A percentile compares a stretch with the other conserved stretches of the same genome.
These are phyloP conservation scores for Philhelius pedissequus DNA, from an alignment of 2,888 invertebrate species.

Conservation along the genomic window DNA sequence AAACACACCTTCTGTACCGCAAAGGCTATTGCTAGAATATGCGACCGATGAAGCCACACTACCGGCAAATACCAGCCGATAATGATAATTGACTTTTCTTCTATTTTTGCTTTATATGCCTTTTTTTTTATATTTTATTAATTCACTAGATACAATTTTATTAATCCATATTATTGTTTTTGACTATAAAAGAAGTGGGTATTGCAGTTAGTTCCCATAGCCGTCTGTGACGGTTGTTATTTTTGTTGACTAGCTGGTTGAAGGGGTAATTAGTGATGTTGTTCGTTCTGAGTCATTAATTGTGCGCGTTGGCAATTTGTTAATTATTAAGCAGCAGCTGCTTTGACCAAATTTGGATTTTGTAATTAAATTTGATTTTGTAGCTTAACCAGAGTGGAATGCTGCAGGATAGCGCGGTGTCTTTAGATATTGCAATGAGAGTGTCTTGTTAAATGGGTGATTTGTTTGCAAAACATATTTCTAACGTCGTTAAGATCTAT, in stretches of 20 bases:
- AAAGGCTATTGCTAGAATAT: slow-evolving; percentile 36
- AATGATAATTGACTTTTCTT: slow-evolving; percentile 50
- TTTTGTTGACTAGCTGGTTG: not conserved
- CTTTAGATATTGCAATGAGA: slow-evolving; percentile 9
- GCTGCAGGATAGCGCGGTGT: not conserved
- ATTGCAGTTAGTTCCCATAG: slow-evolving; percentile 12
- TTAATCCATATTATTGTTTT: slow-evolving; percentile 24
- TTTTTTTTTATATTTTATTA: not conserved
- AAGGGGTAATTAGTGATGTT: slow-evolving; percentile 47
- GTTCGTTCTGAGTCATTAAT: slow-evolving; percentile 60
- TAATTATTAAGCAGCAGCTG: slow-evolving; percentile 44
- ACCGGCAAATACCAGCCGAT: slow-evolving; percentile 33
- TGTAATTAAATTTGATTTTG: slow-evolving; percentile 26
- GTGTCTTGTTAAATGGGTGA: slow-evolving; percentile 18
- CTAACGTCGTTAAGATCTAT: not conserved
- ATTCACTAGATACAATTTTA: not conserved
- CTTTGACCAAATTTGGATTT: slow-evolving; percentile 15
- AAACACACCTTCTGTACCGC: slow-evolving; percentile 50
- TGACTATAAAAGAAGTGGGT: slow-evolving; percentile 4
- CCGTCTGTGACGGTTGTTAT: not conserved
- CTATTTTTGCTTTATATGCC: not conserved
- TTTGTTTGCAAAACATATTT: slow-evolving; percentile 18
- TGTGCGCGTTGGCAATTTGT: slow-evolving; percentile 57
- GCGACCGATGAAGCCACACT: not conserved
- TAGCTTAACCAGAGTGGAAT: not conserved